Evolutionary conservation across 1,140 invertebrate species (phyloP).

Genomic region (Artemia franciscana): DNA sequence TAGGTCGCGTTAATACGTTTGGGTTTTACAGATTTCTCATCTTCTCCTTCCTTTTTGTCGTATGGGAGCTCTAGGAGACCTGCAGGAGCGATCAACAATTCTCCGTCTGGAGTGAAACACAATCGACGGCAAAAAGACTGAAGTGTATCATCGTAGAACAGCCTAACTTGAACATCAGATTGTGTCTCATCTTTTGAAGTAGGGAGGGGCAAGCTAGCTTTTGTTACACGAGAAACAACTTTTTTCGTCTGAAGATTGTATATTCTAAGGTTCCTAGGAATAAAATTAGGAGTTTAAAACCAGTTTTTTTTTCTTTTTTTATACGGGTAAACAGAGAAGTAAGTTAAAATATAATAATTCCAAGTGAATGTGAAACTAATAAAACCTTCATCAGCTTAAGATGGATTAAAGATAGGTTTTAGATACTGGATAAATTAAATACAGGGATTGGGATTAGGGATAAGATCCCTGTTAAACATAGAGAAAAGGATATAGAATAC

Average conservation of each 20-base stretch:
- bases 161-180: constrained; percentile 21
- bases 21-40: constrained; percentile 2
- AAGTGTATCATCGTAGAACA: constrained; percentile 84
- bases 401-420: no score
- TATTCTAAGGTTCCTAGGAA: constrained; percentile 13
- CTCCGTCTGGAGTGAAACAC: constrained; percentile 67
- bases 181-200: constrained; percentile 4
- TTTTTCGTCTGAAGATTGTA: constrained; percentile 14
- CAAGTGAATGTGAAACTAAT: no score
- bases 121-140: constrained; percentile 76
- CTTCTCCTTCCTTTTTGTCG: constrained; percentile 25
- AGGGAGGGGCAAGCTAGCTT: neutral
- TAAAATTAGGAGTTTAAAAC: no score
- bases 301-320: no score
- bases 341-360: no score
- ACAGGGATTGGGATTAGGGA: no score
- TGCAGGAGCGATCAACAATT: constrained; percentile 58
- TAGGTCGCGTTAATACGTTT: constrained; percentile 42
- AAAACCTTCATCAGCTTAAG: no score
- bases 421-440: no score
- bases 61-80: constrained; percentile 35
- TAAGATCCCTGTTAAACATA: no score
- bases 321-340: no score
- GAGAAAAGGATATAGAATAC: no score
- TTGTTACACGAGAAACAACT: neutral